Evolutionary conservation across 1,140 invertebrate genomes (phyloP).

Genomic region (Hylaeus volcanicus): DNA sequence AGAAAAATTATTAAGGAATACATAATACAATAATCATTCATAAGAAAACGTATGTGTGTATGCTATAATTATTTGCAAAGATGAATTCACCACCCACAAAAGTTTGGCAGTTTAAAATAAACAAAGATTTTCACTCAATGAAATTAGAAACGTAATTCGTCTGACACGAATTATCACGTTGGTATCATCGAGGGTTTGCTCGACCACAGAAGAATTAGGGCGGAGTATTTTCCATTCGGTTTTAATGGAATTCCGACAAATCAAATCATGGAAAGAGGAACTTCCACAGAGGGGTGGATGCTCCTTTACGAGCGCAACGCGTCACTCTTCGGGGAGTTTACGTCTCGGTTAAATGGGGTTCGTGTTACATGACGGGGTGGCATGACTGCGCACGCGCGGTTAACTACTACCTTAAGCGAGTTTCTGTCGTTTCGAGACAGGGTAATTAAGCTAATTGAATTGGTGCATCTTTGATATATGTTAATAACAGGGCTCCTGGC

Average conservation of each 20-base stretch:
- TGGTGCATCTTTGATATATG: constrained; percentile 44
- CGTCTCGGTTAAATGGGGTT: constrained; percentile 49
- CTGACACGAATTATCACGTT: no score
- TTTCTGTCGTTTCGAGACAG: constrained; percentile 28
- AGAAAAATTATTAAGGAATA: no score
- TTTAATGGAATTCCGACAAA: constrained; percentile 19
- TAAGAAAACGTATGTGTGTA: no score
- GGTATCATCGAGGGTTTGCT: not conserved
- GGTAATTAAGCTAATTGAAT: constrained; percentile 54
- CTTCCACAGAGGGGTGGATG: not conserved
- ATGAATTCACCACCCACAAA: no score
- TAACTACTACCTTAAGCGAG: constrained; percentile 28
- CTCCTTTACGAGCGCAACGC: constrained; percentile 16
- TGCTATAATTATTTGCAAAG: no score
- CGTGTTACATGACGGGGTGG: constrained; percentile 12
- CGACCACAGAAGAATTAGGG: constrained; percentile 11
- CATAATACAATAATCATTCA: no score
- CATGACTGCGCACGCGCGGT: no score
- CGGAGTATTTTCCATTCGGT: constrained; percentile 12
- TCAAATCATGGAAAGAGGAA: constrained; percentile 20
- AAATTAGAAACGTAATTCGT: no score
- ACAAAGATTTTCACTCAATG: no score
- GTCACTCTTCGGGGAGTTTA: constrained; percentile 39
- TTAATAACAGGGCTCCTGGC: constrained; percentile 26
- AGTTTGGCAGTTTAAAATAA: no score